Percentiles rank a stretch among this genome's conserved stretches.
Conservation (phyloP, 2,888 invertebrate genomes). For the Epirrita christyi region DNA sequence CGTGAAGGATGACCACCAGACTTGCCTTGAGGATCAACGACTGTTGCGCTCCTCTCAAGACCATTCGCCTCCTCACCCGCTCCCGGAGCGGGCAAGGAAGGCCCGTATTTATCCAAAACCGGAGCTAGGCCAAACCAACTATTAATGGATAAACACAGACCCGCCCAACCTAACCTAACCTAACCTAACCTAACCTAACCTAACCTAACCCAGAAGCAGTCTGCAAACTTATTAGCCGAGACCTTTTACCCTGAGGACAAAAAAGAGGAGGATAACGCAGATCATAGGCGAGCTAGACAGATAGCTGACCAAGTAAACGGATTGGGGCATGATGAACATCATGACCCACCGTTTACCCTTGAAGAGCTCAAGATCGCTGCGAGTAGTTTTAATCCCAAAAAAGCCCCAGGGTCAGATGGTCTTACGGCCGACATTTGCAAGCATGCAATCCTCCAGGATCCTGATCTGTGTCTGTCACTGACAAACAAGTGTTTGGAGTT, state of each 20-base stretch:
- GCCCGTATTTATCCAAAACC: too few relatives aligned
- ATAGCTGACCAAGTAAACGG: constrained; percentile 1
- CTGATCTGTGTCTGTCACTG: not conserved
- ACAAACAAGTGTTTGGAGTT: constrained; percentile 4
- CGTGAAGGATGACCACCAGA: too few relatives aligned
- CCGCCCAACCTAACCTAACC: constrained; percentile 3
- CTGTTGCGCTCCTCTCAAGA: too few relatives aligned
- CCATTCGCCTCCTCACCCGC: too few relatives aligned
- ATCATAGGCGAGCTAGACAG: too few relatives aligned
- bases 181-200: too few relatives aligned
- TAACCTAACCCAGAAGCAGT: not conserved
- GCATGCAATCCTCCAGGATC: constrained; percentile 28
- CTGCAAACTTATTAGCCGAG: constrained; percentile 4
- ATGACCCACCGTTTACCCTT: constrained; percentile 30
- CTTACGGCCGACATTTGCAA: constrained; percentile 16
- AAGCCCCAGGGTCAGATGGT: constrained; percentile 24
- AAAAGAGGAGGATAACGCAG: too few relatives aligned
- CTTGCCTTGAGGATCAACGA: too few relatives aligned
- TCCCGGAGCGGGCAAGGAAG: too few relatives aligned
- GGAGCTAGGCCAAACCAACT: constrained; percentile 42
- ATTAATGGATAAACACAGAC: constrained; percentile 41
- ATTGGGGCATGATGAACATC: not conserved
- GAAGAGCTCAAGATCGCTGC: constrained; percentile 14
- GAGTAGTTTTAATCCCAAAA: constrained; percentile 28
- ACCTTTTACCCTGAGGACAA: constrained; percentile 20